phyloP scores from a whole-genome alignment of 2,888 invertebrate genomes.

The Orthonychiurus folsomi region DNA sequence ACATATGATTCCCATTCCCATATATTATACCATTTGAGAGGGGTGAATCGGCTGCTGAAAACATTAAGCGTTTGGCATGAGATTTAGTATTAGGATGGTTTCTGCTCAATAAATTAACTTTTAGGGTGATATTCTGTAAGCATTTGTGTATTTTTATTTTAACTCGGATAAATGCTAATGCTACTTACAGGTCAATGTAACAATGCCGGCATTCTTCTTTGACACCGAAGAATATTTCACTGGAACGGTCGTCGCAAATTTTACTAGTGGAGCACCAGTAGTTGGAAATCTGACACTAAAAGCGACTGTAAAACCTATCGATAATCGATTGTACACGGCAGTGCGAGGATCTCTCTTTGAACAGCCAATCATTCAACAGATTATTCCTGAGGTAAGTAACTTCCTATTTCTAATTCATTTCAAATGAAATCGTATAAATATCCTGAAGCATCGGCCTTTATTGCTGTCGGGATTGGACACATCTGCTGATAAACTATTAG shows the following conservation, averaged over 20 bases:
- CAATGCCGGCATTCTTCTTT: constrained; percentile 89
- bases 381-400: constrained; percentile 22
- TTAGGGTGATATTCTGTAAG: no score
- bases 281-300: constrained; percentile 77
- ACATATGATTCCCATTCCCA: no score
- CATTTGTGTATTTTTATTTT: no score
- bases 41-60: no score
- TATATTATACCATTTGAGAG: no score
- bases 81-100: no score
- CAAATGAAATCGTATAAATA: constrained; percentile 1
- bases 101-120: no score
- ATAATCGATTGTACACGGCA: constrained; percentile 5
- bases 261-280: constrained; percentile 86
- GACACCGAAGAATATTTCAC: constrained; percentile 72
- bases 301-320: constrained; percentile 63
- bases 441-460: neutral
- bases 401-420: neutral
- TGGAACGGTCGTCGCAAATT: constrained; percentile 87
- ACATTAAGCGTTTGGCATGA: no score
- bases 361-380: constrained; percentile 24
- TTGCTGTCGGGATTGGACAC: constrained; percentile 9
- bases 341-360: constrained; percentile 15
- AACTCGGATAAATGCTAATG: no score
- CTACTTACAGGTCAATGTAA: constrained; percentile 74
- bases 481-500: neutral